Conservation (phyloP, 2,113 vertebrate species). For the Xenus cinereus region DNA sequence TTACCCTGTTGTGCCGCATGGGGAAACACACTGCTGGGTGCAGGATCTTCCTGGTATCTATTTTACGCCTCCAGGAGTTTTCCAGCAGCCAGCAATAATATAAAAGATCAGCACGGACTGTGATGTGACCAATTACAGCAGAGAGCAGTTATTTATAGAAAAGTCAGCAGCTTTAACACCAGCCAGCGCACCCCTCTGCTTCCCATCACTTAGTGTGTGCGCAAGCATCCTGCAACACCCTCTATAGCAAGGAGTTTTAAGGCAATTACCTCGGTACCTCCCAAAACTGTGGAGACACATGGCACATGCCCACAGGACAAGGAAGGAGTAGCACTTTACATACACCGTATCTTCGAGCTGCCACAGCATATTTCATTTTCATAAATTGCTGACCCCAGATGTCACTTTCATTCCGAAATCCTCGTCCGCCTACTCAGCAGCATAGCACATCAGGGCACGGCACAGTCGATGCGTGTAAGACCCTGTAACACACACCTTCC, state of each 20-base stretch:
- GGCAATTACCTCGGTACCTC: conserved; percentile 27
- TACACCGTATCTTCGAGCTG: neutral
- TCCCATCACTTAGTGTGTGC: neutral
- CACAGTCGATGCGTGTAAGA: neutral
- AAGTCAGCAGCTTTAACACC: conserved; percentile 53
- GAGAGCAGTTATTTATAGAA: conserved; percentile 60
- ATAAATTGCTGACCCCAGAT: conserved; percentile 12
- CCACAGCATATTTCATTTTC: neutral
- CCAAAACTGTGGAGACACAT: neutral
- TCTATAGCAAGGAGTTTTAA: neutral
- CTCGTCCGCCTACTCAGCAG: neutral
- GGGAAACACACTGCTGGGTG: conserved; percentile 10
- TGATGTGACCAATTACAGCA: conserved; percentile 58
- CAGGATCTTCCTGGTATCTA: conserved; percentile 43
- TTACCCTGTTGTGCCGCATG: conserved; percentile 5
- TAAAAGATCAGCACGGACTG: conserved; percentile 30
- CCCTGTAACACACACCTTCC: neutral
- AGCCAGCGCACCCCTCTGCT: conserved; percentile 13
- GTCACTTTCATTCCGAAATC: neutral
- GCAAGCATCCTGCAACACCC: neutral
- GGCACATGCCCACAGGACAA: neutral
- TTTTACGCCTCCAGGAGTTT: conserved; percentile 47
- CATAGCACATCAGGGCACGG: neutral
- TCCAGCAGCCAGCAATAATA: conserved; percentile 57
- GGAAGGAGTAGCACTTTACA: neutral